phyloP scores from a whole-genome alignment of 2,113 vertebrate species.

The Dryoscopus gambensis region DNA sequence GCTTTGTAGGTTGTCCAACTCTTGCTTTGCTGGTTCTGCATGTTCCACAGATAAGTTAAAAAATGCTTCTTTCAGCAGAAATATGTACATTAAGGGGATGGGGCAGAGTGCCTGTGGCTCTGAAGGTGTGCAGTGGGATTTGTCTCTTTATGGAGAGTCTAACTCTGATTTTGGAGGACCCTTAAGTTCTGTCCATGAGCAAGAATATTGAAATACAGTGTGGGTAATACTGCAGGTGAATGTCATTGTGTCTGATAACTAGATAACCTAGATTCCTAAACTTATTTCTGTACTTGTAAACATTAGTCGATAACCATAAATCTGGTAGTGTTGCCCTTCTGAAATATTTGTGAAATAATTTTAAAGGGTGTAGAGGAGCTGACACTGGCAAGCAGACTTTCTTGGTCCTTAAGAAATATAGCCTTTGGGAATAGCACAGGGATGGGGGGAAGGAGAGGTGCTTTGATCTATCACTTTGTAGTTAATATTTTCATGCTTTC shows the following conservation, averaged over 20 bases:
- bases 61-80: not conserved
- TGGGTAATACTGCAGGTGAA: not conserved
- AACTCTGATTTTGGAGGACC: not conserved
- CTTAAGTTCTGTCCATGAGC: not conserved
- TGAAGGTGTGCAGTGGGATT: not conserved
- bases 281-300: not conserved
- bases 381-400: not conserved
- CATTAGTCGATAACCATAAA: not conserved
- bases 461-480: constrained; percentile 44
- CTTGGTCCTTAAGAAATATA: not conserved
- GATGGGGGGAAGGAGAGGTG: not conserved
- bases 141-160: not conserved
- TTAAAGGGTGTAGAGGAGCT: not conserved
- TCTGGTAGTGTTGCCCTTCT: not conserved
- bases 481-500: constrained; percentile 19
- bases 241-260: not conserved
- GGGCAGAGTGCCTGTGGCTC: not conserved
- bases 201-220: not conserved
- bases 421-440: not conserved
- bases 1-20: not conserved
- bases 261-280: not conserved
- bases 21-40: not conserved
- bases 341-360: not conserved
- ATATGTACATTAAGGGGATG: fast-evolving
- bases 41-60: not conserved